Percentiles rank a stretch among this genome's conserved stretches.
Conservation (phyloP, 2,888 invertebrate genomes). For the Drosophila testacea region DNA sequence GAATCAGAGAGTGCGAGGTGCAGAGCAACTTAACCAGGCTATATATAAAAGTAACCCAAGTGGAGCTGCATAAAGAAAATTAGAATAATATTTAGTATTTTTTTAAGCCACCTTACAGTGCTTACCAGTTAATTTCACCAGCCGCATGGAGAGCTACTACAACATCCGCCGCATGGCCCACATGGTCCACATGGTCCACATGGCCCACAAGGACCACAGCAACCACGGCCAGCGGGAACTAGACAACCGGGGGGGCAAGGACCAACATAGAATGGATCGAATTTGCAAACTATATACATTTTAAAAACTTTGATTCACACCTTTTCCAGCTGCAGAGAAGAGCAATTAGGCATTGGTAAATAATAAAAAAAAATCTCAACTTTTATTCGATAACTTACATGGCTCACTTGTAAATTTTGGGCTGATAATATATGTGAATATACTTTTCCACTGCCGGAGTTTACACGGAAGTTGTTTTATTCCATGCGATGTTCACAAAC, state of each 20-base stretch:
- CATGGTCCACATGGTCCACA: slow-evolving; percentile 21
- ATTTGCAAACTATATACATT: slow-evolving; percentile 57
- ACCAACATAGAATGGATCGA: slow-evolving; percentile 66
- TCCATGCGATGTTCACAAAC: slow-evolving; percentile 11
- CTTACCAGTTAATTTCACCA: slow-evolving; percentile 10
- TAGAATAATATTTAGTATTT: background rate
- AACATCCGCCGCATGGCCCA: slow-evolving; percentile 9
- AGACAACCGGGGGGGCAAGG: slow-evolving; percentile 65
- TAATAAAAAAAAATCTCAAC: no score
- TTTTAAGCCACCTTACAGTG: background rate
- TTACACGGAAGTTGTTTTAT: slow-evolving; percentile 2
- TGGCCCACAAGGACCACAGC: slow-evolving; percentile 21
- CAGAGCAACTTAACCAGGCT: background rate
- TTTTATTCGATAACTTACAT: background rate
- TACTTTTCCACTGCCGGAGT: background rate
- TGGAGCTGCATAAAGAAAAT: background rate
- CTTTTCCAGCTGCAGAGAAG: no score
- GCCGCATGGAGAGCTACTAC: slow-evolving; percentile 14
- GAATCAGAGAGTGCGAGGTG: background rate
- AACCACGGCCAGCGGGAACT: slow-evolving; percentile 22
- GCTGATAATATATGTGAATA: slow-evolving; percentile 37
- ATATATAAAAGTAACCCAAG: slow-evolving; percentile 8
- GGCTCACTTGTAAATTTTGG: background rate
- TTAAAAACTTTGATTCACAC: slow-evolving; percentile 3
- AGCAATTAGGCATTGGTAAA: no score